These are phyloP conservation scores for Tiliacea aurago DNA, from an alignment of 2,888 invertebrate species.

Conservation along the genomic window DNA sequence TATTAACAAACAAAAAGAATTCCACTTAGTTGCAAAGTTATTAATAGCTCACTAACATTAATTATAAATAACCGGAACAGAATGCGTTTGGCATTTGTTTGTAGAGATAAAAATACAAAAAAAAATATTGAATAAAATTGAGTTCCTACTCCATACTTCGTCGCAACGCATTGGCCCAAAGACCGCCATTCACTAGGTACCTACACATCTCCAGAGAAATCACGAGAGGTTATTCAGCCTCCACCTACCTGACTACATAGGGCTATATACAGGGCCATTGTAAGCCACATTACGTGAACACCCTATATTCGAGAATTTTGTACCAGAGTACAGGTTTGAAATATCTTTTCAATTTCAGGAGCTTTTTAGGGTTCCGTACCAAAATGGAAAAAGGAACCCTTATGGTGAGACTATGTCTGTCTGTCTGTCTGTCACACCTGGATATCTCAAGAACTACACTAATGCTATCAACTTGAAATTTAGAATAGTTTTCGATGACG, in stretches of 20 bases:
- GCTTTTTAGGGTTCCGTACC: too few relatives aligned
- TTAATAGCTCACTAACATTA: not conserved
- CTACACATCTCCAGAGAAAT: conserved; percentile 76
- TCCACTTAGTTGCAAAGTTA: not conserved
- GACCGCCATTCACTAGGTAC: conserved; percentile 75
- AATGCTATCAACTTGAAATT: too few relatives aligned
- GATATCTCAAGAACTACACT: too few relatives aligned
- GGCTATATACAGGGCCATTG: conserved; percentile 64
- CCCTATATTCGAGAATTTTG: conserved; percentile 63
- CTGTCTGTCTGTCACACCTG: too few relatives aligned
- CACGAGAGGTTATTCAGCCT: conserved; percentile 79
- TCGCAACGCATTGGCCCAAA: conserved; percentile 73
- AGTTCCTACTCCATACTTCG: conserved; percentile 53
- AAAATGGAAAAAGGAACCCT: too few relatives aligned
- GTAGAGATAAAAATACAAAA: not conserved
- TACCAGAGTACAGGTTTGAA: conserved; percentile 47
- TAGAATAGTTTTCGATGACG: too few relatives aligned
- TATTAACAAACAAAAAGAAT: not conserved
- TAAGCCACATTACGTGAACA: conserved; percentile 69
- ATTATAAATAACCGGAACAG: too few relatives aligned
- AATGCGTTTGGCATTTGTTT: not conserved
- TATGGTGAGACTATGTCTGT: too few relatives aligned
- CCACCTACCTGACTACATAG: conserved; percentile 69
- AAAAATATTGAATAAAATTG: conserved; percentile 4
- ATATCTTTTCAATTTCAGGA: conserved; percentile 58